phyloP scores from a whole-genome alignment of 2,797 vertebrate genomes.

The Artibeus lituratus region DNA sequence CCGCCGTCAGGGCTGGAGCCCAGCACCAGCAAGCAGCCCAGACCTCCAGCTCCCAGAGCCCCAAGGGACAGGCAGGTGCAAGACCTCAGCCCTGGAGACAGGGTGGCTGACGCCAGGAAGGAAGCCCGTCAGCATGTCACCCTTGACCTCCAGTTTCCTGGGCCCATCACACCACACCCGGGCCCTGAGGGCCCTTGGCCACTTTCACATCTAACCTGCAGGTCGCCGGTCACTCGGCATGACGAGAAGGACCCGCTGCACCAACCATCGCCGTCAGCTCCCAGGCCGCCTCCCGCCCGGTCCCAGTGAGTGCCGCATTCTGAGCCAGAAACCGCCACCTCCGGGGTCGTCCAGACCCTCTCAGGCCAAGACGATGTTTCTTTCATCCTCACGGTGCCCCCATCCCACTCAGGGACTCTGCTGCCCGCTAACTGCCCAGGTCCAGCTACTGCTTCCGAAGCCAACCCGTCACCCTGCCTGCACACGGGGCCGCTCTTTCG shows the following conservation, averaged over 20 bases:
- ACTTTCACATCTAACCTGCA: background rate
- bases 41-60: fast-evolving
- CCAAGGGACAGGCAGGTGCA: fast-evolving
- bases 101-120: fast-evolving
- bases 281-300: background rate
- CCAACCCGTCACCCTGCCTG: too few species aligned
- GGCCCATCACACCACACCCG: background rate
- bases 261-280: background rate
- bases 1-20: background rate
- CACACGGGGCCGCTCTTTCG: background rate
- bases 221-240: background rate
- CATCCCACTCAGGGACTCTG: background rate
- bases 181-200: background rate
- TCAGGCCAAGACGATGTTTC: fast-evolving
- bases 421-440: background rate
- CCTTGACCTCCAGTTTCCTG: background rate
- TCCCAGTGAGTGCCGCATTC: fast-evolving
- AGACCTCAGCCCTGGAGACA: background rate
- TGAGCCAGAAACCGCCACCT: background rate
- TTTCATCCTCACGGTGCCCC: background rate
- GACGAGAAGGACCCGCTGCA: fast-evolving
- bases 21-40: background rate
- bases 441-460: background rate
- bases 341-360: background rate
- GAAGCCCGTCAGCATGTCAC: background rate